A percentile compares a stretch with the other conserved stretches of the same genome.
phyloP scores from a whole-genome alignment of 2,888 invertebrate genomes.

The Anthrax anthrax region DNA sequence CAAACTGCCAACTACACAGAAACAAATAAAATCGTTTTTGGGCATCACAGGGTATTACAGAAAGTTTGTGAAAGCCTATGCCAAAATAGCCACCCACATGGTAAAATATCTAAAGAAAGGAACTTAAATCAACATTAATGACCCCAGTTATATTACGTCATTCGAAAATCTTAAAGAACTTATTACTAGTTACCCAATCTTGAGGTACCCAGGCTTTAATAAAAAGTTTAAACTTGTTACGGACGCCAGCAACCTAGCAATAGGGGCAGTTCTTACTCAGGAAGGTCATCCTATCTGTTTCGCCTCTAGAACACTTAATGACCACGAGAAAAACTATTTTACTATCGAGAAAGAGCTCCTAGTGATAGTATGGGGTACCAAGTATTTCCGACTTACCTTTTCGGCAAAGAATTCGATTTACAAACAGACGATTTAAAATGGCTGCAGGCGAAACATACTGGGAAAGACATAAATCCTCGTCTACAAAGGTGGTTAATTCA shows the following conservation, averaged over 20 bases:
- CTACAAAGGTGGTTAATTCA: background rate
- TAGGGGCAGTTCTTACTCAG: slow-evolving; percentile 19
- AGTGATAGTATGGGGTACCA: slow-evolving; percentile 19
- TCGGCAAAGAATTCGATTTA: slow-evolving; percentile 3
- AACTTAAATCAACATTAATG: background rate
- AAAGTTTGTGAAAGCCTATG: slow-evolving; percentile 1
- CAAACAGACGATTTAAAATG: slow-evolving; percentile 3
- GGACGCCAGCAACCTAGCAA: slow-evolving; percentile 16
- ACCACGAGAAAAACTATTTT: slow-evolving; percentile 16
- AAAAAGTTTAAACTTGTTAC: slow-evolving; percentile 2
- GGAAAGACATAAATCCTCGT: slow-evolving; percentile 1
- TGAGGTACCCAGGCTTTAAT: slow-evolving; percentile 1
- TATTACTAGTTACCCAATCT: background rate
- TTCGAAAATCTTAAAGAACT: slow-evolving; percentile 2
- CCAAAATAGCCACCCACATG: background rate
- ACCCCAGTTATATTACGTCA: background rate
- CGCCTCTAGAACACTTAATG: slow-evolving; percentile 18
- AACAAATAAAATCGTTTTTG: slow-evolving; percentile 1
- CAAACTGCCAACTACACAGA: background rate
- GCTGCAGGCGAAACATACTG: slow-evolving; percentile 2
- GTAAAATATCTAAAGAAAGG: slow-evolving; percentile 1
- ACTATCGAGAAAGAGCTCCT: slow-evolving; percentile 24
- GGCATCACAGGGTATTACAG: background rate
- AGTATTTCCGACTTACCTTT: slow-evolving; percentile 9
- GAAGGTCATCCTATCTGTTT: slow-evolving; percentile 17